Percentiles rank a stretch among this genome's conserved stretches.
Conservation (phyloP, 2,797 vertebrate genomes). For the Diglossa cyanea region DNA sequence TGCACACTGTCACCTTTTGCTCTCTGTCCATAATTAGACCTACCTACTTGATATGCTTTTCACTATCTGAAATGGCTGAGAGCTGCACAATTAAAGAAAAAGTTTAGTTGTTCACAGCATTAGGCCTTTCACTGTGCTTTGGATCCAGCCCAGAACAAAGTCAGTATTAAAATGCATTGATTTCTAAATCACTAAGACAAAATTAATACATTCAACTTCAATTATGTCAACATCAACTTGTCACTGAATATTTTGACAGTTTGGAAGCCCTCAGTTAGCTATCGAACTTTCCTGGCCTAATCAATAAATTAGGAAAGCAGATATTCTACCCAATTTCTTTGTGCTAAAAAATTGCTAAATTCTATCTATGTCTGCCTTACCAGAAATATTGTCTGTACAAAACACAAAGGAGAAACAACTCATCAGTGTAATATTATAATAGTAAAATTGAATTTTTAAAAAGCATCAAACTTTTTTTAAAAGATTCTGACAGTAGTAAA, state of each 20-base stretch:
- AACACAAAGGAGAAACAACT: slow-evolving; percentile 49
- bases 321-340: slow-evolving; percentile 1
- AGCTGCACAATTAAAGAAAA: not conserved
- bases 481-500: slow-evolving; percentile 29
- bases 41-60: not conserved
- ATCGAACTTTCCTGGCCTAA: not conserved
- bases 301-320: not conserved
- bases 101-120: not conserved
- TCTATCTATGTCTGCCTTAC: slow-evolving; percentile 9
- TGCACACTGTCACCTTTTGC: not conserved
- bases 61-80: not conserved
- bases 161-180: not conserved
- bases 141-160: not conserved
- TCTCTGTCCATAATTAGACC: not conserved
- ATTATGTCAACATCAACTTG: slow-evolving; percentile 9
- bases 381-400: slow-evolving; percentile 36
- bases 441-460: slow-evolving; percentile 3
- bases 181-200: not conserved
- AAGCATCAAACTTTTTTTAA: not conserved
- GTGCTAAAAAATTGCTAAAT: not conserved
- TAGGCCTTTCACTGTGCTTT: not conserved
- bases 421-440: not conserved
- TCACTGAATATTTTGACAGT: not conserved
- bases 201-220: not conserved
- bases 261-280: not conserved